Conservation (phyloP, 92 coral and sea anemone species). For the Metridium senile region DNA sequence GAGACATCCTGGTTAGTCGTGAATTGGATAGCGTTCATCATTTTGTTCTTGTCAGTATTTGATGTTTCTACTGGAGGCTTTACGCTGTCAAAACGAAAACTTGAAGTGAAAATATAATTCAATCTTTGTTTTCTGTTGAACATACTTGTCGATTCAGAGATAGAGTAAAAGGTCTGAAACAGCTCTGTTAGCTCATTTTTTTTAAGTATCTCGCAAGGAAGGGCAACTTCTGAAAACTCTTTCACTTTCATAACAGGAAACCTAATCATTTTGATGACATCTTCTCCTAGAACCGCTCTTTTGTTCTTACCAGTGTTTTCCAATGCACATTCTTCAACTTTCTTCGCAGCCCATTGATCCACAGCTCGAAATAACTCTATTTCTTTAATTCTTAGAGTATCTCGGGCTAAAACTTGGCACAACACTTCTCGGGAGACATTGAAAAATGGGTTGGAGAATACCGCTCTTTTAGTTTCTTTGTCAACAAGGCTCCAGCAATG, state of each 20-base stretch:
- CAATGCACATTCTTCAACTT: not conserved
- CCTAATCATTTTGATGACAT: slow-evolving; percentile 2
- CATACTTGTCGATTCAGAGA: not conserved
- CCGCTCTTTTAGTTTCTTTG: slow-evolving; percentile 2
- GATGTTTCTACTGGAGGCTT: not conserved
- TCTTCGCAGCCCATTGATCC: slow-evolving; percentile 28
- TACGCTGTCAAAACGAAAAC: not conserved
- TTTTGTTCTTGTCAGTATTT: not conserved
- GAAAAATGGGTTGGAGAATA: slow-evolving; percentile 14
- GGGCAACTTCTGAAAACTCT: slow-evolving; percentile 24
- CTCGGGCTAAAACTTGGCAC: slow-evolving; percentile 19
- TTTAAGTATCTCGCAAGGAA: slow-evolving; percentile 17
- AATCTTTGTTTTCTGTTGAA: not conserved
- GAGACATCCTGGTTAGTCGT: not conserved
- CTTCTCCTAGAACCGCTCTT: slow-evolving; percentile 27
- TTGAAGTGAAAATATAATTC: too few relatives aligned
- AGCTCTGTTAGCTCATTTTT: slow-evolving; percentile 13
- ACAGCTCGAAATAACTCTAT: slow-evolving; percentile 28
- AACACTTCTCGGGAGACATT: slow-evolving; percentile 19
- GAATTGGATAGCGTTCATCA: not conserved
- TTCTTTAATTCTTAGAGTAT: slow-evolving; percentile 12
- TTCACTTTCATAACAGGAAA: slow-evolving; percentile 12
- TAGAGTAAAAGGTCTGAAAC: not conserved
- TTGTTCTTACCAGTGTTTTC: not conserved
- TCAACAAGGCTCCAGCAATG: slow-evolving; percentile 27